Evolutionary conservation across 1,140 invertebrate genomes (phyloP), one percentile per base, ranked within the genome.

Genomic region (Trichonephila inaurata): DNA sequence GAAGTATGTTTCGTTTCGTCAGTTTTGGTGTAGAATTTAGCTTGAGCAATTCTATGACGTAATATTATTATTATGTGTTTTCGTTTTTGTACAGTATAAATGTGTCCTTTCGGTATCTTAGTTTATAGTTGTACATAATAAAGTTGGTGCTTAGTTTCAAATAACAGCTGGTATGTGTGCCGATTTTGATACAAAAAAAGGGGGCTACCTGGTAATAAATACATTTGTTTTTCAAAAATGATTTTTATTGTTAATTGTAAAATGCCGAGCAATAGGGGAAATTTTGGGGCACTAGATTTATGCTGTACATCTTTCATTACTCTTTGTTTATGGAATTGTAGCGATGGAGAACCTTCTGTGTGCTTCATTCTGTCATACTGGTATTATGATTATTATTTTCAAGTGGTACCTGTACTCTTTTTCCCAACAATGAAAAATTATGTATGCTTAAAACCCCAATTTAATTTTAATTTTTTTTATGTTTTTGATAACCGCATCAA

Each of bases 121-220:
- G 81, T 90, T 87, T 91, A 62, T 92, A 92, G 91, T 91, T 92
- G 91, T 92, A 92, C 91, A 92, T 92, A 92, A 58, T 87, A 72
- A 72, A 44, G 33, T 87, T 92, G 91, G 91, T 92, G 91, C 91
- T 92, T 92, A 72, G 64, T 92, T 92, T 87, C 21, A 28, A 87
- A 24, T 16, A 92, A 91, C 88, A 81, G 91, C 91, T 86, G 64
- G 51, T 69, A 61, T 51, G 51, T 92, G 91, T 87, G 28, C 91
- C 83, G 83, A 92, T 87, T 92, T 92, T 92, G 91, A 92, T 87
- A 92, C 28, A 60, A 92, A 92, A 89, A 86, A 92, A n/a, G n/a
- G 91, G 91, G 87, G 91, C 91, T 92, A 92, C 91, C 28, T 64
- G 77, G 61, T 87, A 61, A 87, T 16, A 86, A n/a, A n/a, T 87